Percentiles rank a stretch among this genome's conserved stretches.
These are phyloP conservation scores for Ascaphus truei DNA, from an alignment of 2,113 vertebrate genomes.

Conservation along the genomic window DNA sequence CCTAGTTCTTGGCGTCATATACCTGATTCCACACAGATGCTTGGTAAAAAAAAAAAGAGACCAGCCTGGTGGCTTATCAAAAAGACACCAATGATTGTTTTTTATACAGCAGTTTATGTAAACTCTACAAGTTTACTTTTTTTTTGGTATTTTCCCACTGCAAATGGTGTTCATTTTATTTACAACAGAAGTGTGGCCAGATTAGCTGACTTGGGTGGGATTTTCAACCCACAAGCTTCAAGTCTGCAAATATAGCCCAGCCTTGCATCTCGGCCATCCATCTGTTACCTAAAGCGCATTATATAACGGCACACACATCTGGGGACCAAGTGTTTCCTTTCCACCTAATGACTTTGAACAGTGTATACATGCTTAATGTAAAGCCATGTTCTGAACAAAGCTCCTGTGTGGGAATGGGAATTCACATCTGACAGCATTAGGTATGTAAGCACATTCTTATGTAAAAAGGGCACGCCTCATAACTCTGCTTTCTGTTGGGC, in stretches of 20 bases:
- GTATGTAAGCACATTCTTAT: conserved; percentile 21
- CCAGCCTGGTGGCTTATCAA: no score
- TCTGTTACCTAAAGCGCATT: not conserved
- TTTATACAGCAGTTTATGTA: no score
- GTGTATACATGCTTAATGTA: conserved; percentile 25
- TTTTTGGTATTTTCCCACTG: no score
- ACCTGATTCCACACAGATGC: no score
- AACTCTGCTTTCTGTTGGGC: no score
- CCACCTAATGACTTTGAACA: conserved; percentile 19
- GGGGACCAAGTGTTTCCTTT: conserved; percentile 21
- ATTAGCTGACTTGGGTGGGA: not conserved
- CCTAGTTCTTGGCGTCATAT: no score
- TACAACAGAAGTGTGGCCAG: no score
- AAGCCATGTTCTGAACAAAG: conserved; percentile 12
- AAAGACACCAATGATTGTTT: no score
- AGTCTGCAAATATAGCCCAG: not conserved
- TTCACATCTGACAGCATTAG: conserved; percentile 15
- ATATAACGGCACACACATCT: conserved; percentile 14
- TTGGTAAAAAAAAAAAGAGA: no score
- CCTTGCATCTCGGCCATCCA: not conserved
- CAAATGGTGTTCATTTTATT: no score
- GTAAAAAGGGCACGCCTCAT: conserved; percentile 4
- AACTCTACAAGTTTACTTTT: no score
- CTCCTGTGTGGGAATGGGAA: conserved; percentile 23
- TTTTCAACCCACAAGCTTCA: not conserved